Evolutionary conservation across 2,888 invertebrate genomes (phyloP), one percentile per base, ranked within the genome.

Genomic region (Syritta pipiens): DNA sequence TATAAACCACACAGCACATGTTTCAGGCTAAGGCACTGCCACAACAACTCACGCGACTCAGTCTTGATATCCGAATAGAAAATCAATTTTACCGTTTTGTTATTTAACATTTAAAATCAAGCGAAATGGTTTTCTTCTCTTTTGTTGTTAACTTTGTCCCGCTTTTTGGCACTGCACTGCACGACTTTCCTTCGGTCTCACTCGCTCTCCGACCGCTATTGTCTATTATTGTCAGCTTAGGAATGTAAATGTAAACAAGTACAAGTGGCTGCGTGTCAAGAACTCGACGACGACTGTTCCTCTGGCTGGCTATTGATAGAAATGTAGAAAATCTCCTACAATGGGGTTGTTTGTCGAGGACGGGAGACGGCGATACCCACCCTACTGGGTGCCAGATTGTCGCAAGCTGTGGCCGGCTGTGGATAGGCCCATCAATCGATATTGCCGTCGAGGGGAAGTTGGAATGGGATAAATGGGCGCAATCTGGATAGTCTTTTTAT

Each of bases 71-170:
- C 59, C 24, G 48, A 71, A 71, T 46, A 72, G 60, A 77, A 77
- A 77, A 77, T 77, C 77, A 77, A 77, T 77, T 77, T 59, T 53
- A 60, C 59, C 65, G 53, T 59, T 69, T 44, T 32, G 63, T 71
- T 71, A 62, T 55, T 76, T 63, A 77, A 63, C 76, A 71, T 59
- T 68, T 26, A 20, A 55, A 59, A 68, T n/a, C n/a, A n/a, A n/a
- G n/a, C n/a, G n/a, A n/a, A 30, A 42, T 22, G 14, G n/a, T 20
- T 46, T n/a, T 51, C 14, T 35, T 44, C 17, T 10, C 30, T 10
- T 14, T 49, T 2, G 4, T 20, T 65, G 17, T n/a, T 46, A 32
- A 19, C 1, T 32, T 1, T 30, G 49, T 30, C 19, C 19, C 9
- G 30, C 17, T 55, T 55, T 65, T 35, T 24, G 10, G 46, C 44